A percentile compares a stretch with the other conserved stretches of the same genome.
phyloP scores from a whole-genome alignment of 2,113 vertebrate genomes.

The Odontophorus gujanensis region DNA sequence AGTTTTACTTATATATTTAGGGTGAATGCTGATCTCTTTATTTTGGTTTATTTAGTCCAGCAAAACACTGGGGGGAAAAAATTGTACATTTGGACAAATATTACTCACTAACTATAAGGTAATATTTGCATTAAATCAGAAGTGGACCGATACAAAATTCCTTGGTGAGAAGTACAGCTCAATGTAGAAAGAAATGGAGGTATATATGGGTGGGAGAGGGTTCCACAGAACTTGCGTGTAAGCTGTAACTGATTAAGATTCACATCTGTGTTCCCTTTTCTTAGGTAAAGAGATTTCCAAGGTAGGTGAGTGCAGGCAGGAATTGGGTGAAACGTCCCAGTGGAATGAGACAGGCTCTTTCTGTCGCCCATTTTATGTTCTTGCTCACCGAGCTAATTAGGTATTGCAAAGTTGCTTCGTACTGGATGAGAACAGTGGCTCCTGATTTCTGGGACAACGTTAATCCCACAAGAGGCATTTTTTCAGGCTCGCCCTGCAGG shows the following conservation, averaged over 20 bases:
- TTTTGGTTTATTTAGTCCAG: background rate
- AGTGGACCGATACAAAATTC: background rate
- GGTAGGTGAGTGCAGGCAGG: background rate
- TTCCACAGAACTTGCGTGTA: background rate
- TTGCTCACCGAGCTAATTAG: background rate
- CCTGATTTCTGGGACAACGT: background rate
- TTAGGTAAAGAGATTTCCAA: background rate
- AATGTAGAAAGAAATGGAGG: background rate
- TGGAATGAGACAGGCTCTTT: background rate
- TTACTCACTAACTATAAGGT: background rate
- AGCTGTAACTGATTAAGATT: background rate
- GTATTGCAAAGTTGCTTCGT: background rate
- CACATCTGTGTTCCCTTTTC: background rate
- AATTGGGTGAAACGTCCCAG: background rate
- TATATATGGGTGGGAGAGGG: background rate
- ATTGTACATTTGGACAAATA: background rate
- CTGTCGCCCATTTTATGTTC: background rate
- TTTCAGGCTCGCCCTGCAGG: conserved; percentile 71
- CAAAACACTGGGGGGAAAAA: background rate
- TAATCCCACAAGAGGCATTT: background rate
- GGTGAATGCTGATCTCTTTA: background rate
- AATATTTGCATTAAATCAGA: background rate
- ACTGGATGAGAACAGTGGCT: background rate
- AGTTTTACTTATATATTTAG: background rate
- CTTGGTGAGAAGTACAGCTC: background rate